Conservation (phyloP, 2,888 invertebrate genomes). For the Microplitis manilae region DNA sequence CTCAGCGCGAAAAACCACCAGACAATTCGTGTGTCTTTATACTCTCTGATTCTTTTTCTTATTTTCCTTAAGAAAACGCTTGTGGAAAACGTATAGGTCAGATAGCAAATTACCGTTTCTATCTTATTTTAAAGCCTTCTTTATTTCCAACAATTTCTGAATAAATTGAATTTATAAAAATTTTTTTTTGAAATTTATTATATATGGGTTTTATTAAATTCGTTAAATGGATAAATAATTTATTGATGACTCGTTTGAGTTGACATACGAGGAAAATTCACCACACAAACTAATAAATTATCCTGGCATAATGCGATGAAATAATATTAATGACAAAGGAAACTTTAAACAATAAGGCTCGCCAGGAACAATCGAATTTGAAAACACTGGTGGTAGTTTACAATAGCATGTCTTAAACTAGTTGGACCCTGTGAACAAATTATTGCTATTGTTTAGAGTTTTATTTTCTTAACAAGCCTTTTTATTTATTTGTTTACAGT, state of each 20-base stretch:
- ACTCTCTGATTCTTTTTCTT: constrained; percentile 13
- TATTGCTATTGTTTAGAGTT: constrained; percentile 44
- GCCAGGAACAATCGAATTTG: constrained; percentile 67
- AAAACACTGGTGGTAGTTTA: constrained; percentile 51
- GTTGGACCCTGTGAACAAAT: constrained; percentile 31
- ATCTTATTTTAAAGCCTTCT: neutral
- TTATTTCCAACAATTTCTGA: neutral
- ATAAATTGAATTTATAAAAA: neutral
- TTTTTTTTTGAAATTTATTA: neutral
- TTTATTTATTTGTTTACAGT: neutral
- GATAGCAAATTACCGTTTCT: constrained; percentile 13
- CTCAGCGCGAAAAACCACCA: constrained; percentile 35
- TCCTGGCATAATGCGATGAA: constrained; percentile 63
- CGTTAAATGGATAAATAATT: too few relatives aligned
- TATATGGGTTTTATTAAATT: neutral
- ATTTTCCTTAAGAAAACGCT: constrained; percentile 9
- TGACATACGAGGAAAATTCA: constrained; percentile 42
- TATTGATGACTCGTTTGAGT: neutral
- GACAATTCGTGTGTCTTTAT: constrained; percentile 30
- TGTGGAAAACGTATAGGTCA: constrained; percentile 8
- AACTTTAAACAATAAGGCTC: constrained; percentile 70
- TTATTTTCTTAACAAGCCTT: neutral
- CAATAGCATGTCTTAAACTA: constrained; percentile 55
- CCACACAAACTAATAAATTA: constrained; percentile 66
- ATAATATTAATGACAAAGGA: constrained; percentile 71